Base-by-base conservation (phyloP, 2,888 invertebrate species). In the Autographa pulchrina region DNA sequence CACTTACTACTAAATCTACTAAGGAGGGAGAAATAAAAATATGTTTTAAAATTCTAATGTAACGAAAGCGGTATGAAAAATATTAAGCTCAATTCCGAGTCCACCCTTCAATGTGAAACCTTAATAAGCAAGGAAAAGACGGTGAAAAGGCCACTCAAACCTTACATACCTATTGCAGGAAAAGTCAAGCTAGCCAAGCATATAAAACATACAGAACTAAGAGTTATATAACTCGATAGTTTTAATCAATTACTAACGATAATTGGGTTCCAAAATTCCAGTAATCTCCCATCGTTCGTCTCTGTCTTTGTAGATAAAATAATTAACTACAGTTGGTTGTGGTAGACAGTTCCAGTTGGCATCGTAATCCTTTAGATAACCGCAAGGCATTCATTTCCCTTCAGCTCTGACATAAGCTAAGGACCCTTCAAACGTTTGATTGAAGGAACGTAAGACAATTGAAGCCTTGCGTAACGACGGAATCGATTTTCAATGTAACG, bases 401-500 rank as follows among this genome's bases (percentile, higher is more conserved):
- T 75, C 59, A 75, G 59, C 52, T 38, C 62, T 31, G 11, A 41
- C 31, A 68, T 82, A 76, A 79, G 63, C 65, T 52, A 58, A n/a
- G 54, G 41, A 69, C 31, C 66, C 35, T 66, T 56, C 48, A 52
- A 61, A 38, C 54, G 54, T 56, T 65, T 78, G 63, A 68, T 67
- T 20, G 56, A 72, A 52, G 68, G 20, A 65, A 75, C 14, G 20
- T 6, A 68, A 56, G 41, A 67, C 38, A 62, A 65, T 77, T 68
- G 70, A 41, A 9, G 6, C 18, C 54, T 56, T 25, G 11, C 54
- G 13, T 56, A 20, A 56, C 11, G 13, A 11, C 64, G 67, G 52
- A 16, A 31, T 1, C 48, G 62, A 74, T 74, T 75, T 62, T 69
- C 48, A 58, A 59, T 61, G 72, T 68, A 71, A 84, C 67, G 65